These are phyloP conservation scores for Volucella inflata DNA, from an alignment of 2,888 invertebrate species.

Conservation along the genomic window DNA sequence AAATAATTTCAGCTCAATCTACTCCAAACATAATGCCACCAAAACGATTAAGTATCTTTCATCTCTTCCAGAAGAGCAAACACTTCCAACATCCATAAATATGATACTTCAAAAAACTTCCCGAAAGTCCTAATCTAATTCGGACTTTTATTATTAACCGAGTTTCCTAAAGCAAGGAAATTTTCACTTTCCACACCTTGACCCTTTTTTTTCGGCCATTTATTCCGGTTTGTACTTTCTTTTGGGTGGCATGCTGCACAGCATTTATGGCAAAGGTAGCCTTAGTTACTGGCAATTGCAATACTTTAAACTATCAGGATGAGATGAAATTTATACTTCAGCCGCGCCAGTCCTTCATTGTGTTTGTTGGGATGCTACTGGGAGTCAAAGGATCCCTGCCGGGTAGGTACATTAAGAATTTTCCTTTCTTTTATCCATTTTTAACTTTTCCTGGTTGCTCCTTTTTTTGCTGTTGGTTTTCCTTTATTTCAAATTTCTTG, in stretches of 20 bases:
- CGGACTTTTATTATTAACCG: slow-evolving; percentile 49
- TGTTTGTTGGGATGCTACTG: slow-evolving; percentile 42
- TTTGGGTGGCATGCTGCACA: slow-evolving; percentile 12
- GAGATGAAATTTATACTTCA: slow-evolving; percentile 62
- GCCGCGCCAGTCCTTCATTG: slow-evolving; percentile 6
- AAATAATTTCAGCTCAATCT: too few species aligned
- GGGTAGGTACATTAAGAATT: slow-evolving; percentile 48
- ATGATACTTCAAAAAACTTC: slow-evolving; percentile 58
- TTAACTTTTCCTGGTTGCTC: background rate
- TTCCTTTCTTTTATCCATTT: slow-evolving; percentile 46
- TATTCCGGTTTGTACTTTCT: slow-evolving; percentile 7
- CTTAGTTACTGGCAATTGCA: background rate
- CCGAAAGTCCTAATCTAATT: slow-evolving; percentile 51
- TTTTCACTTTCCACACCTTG: slow-evolving; percentile 53
- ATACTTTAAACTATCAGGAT: slow-evolving; percentile 61
- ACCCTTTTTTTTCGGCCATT: slow-evolving; percentile 25
- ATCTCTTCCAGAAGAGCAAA: background rate
- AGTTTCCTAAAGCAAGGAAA: slow-evolving; percentile 32
- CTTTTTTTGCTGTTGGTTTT: background rate
- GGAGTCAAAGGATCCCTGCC: slow-evolving; percentile 42
- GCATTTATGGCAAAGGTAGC: background rate
- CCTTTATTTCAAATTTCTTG: background rate
- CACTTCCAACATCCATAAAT: slow-evolving; percentile 45
- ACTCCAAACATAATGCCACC: too few species aligned
- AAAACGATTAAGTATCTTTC: background rate